A percentile compares a stretch with the other conserved stretches of the same genome.
phyloP scores from a whole-genome alignment of 1,140 invertebrate species.

The Drosophila baimaii region DNA sequence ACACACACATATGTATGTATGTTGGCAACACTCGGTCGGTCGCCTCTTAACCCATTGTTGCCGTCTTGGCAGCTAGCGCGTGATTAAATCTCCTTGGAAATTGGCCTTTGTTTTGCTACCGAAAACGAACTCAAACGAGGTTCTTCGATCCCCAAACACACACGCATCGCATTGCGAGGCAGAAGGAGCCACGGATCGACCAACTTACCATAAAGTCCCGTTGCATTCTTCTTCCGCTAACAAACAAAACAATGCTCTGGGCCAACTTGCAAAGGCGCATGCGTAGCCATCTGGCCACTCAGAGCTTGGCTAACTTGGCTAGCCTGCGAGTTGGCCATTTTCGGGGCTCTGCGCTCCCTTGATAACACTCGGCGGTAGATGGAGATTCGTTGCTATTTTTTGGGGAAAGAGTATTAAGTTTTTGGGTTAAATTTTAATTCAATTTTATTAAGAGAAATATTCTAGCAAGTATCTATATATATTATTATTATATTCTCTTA shows the following conservation, averaged over 20 bases:
- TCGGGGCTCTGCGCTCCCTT: conserved; percentile 35
- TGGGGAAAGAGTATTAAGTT: too few species aligned
- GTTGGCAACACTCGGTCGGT: conserved; percentile 17
- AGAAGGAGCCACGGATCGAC: conserved; percentile 40
- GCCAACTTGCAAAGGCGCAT: conserved; percentile 50
- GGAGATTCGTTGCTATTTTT: too few species aligned
- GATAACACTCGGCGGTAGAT: conserved; percentile 28
- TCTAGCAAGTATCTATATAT: not conserved
- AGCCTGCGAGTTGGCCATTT: not conserved
- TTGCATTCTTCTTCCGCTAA: conserved; percentile 77
- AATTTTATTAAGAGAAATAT: not conserved
- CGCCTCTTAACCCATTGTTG: conserved; percentile 62
- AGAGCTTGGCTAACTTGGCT: not conserved
- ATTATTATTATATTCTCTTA: not conserved
- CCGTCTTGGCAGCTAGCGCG: conserved; percentile 58
- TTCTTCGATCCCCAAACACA: conserved; percentile 31
- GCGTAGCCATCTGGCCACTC: conserved; percentile 57
- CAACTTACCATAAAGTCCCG: conserved; percentile 82
- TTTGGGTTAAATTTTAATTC: too few species aligned
- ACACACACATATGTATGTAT: conserved; percentile 46
- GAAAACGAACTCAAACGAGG: conserved; percentile 58
- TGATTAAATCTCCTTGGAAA: conserved; percentile 81
- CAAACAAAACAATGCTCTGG: conserved; percentile 63
- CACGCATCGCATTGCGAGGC: conserved; percentile 24
- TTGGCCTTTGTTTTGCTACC: conserved; percentile 79